Percentiles rank a stretch among this genome's conserved stretches.
Evolutionary conservation across 2,113 vertebrate genomes (phyloP).

Genomic region (Acanthisitta chloris): DNA sequence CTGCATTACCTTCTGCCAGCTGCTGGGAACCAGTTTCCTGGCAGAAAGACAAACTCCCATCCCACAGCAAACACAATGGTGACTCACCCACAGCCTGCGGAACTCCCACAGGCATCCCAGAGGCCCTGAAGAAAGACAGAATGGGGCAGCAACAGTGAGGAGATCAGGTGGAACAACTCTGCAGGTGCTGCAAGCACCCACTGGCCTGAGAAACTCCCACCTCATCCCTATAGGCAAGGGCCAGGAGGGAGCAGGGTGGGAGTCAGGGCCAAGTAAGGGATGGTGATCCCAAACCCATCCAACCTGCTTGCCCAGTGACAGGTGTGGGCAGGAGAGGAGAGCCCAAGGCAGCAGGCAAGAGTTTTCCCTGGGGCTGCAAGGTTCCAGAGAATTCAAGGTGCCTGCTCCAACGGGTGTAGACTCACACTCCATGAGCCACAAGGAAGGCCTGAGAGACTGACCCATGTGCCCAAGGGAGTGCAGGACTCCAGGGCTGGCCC

Average conservation of each 20-base stretch:
- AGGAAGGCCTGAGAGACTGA: background rate
- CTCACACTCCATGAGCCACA: accelerated
- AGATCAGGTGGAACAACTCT: background rate
- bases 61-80: background rate
- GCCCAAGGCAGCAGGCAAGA: background rate
- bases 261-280: background rate
- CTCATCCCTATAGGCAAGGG: background rate
- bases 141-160: background rate
- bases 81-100: background rate
- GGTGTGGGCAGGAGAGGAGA: background rate
- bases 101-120: background rate
- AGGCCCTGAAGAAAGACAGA: background rate
- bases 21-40: background rate
- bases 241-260: background rate
- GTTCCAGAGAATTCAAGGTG: background rate
- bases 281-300: background rate
- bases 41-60: background rate
- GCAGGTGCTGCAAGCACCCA: background rate
- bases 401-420: accelerated
- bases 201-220: background rate
- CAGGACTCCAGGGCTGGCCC: background rate
- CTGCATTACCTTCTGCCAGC: background rate
- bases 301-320: background rate
- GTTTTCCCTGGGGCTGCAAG: background rate
- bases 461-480: background rate